Evolutionary conservation across 92 coral and sea anemone genomes (phyloP).

Genomic region (Metridium senile): DNA sequence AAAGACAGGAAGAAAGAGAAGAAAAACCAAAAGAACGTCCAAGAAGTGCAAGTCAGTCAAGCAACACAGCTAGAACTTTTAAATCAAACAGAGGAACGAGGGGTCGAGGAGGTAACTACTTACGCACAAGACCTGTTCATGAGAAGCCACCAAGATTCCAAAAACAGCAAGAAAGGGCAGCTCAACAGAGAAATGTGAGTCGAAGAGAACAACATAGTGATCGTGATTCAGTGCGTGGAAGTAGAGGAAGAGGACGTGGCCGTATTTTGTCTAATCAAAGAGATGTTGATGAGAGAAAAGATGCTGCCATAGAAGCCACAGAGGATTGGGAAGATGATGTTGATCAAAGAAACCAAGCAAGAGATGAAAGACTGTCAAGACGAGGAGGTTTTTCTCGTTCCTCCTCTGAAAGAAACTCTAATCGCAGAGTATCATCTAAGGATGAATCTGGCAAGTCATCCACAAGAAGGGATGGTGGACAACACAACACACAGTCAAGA

Average conservation of each 20-base stretch:
- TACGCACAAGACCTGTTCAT: constrained; percentile 67
- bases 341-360: constrained; percentile 20
- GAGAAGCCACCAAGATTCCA: constrained; percentile 98
- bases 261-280: constrained; percentile 42
- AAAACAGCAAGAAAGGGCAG: constrained; percentile 89
- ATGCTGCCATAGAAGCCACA: constrained; percentile 59
- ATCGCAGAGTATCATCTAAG: constrained; percentile 29
- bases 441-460: constrained; percentile 57
- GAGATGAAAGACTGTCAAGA: constrained; percentile 28
- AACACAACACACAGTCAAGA: constrained; percentile 51
- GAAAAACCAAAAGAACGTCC: constrained; percentile 51
- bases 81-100: constrained; percentile 31
- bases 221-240: constrained; percentile 54
- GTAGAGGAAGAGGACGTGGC: constrained; percentile 70
- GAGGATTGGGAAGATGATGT: constrained; percentile 95
- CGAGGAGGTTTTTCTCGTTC: constrained; percentile 40
- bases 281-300: constrained; percentile 32
- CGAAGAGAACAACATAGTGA: constrained; percentile 67
- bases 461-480: constrained; percentile 46
- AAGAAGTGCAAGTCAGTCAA: constrained; percentile 48
- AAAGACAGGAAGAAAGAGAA: constrained; percentile 54
- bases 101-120: constrained; percentile 66
- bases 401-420: constrained; percentile 27
- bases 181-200: constrained; percentile 56
- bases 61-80: constrained; percentile 39